phyloP scores from a whole-genome alignment of 2,113 vertebrate species.

The Panurus biarmicus region DNA sequence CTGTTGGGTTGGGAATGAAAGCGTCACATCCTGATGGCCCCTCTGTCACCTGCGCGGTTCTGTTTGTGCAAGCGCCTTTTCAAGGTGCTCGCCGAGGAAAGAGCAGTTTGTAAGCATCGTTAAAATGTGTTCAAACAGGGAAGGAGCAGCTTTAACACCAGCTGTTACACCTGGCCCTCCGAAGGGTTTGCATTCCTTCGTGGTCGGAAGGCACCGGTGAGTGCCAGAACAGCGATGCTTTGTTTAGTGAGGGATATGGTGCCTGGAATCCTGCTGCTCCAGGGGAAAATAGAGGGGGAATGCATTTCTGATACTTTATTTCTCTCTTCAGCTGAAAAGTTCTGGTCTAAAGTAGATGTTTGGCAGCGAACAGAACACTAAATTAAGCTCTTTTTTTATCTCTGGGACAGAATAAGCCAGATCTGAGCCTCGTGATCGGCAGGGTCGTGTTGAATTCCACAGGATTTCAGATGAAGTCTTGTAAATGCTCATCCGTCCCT shows the following conservation, averaged over 20 bases:
- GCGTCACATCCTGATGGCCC: neutral
- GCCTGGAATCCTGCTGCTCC: neutral
- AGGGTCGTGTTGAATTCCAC: fast-evolving
- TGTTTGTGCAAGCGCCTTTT: neutral
- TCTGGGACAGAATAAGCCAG: neutral
- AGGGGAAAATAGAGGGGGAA: neutral
- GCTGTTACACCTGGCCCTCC: neutral
- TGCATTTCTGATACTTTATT: neutral
- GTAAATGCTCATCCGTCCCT: neutral
- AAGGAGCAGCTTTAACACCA: neutral
- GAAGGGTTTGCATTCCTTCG: neutral
- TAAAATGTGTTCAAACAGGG: neutral
- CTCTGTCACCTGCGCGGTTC: neutral
- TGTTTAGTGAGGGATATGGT: no score
- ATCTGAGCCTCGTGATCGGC: fast-evolving
- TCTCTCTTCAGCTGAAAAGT: neutral
- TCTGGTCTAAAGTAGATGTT: neutral
- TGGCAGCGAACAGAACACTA: neutral
- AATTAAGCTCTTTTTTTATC: fast-evolving
- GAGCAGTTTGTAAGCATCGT: neutral
- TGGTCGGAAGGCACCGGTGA: neutral
- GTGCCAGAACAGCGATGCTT: fast-evolving
- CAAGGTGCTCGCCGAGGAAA: neutral
- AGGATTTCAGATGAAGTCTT: neutral
- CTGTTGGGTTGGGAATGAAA: neutral